Evolutionary conservation across 2,113 vertebrate genomes (phyloP), one percentile per base, ranked within the genome.

Genomic region (Neopipo cinnamomea): DNA sequence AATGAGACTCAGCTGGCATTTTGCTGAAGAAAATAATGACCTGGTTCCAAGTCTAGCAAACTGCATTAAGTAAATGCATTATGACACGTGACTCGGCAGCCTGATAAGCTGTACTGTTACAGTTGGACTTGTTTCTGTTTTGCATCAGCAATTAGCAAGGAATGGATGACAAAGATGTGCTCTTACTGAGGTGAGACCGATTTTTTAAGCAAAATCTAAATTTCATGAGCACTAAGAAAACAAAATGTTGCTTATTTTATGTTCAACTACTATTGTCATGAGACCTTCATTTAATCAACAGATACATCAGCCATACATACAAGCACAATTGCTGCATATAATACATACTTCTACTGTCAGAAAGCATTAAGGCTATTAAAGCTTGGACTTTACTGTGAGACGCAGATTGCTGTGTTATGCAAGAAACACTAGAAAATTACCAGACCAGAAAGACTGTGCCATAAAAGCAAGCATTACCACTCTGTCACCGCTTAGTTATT

Each of bases 391-490:
- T 0, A 68, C 3, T 70, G n/a, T 41, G 42, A 83, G 90, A 88
- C 46, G 56, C 39, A 90, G 72, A 91, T 65, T 58, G 37, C 58
- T 58, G 58, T 6, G 12, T 88, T 79, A 82, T 23, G 19, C 52
- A 93, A 93, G 77, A 71, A 94, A 44, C 49, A 89, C 39, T 15
- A 89, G 49, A 41, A 52, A 95, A 93, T 76, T 90, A 85, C 35
- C 75, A 88, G 62, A 81, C 15, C 66, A 93, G 67, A 94, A 89
- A 79, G 47, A 68, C 50, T 12, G 33, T 67, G 62, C n/a, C 66
- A 85, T 59, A 66, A 93, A 65, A 68, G n/a, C 44, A 90, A 91
- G n/a, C 49, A 89, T 49, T 91, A 37, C 23, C 22, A 50, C 44
- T 84, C 25, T 0, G 2, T 68, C 52, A 63, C 9, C 7, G 47